phyloP scores from a whole-genome alignment of 2,113 vertebrate genomes.

The Camelus dromedarius region DNA sequence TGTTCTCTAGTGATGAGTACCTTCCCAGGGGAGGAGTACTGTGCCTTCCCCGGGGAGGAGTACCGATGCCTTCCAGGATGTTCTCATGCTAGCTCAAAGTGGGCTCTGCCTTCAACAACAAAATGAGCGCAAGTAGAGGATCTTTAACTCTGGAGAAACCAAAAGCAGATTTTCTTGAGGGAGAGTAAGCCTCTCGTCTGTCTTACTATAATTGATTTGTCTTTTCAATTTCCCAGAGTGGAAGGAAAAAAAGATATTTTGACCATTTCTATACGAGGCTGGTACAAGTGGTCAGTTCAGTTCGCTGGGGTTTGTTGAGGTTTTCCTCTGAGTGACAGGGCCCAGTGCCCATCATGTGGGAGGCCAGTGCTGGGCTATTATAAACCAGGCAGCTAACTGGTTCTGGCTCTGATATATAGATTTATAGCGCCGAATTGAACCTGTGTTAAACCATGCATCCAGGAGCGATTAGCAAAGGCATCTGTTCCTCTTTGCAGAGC shows the following conservation, averaged over 20 bases:
- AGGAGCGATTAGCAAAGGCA: background rate
- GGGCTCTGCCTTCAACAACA: background rate
- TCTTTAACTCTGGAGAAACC: background rate
- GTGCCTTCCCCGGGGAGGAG: accelerated
- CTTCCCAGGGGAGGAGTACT: background rate
- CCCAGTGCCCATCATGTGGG: background rate
- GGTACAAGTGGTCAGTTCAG: background rate
- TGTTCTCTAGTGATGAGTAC: background rate
- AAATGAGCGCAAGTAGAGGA: background rate
- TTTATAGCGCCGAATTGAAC: background rate
- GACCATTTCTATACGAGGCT: slow-evolving; percentile 66
- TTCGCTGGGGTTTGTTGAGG: background rate
- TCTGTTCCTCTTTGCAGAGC: slow-evolving; percentile 5
- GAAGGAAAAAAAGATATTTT: slow-evolving; percentile 74
- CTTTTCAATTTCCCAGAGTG: slow-evolving; percentile 67
- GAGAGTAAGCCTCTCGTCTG: background rate
- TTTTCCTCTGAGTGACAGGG: background rate
- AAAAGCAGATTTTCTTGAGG: background rate
- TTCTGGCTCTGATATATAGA: background rate
- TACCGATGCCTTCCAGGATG: background rate
- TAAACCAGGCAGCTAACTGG: background rate
- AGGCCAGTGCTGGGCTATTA: background rate
- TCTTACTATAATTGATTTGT: background rate
- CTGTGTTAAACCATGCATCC: background rate
- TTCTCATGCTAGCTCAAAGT: background rate